phyloP scores from a whole-genome alignment of 2,113 vertebrate species.

The Australoheros scitulus region DNA sequence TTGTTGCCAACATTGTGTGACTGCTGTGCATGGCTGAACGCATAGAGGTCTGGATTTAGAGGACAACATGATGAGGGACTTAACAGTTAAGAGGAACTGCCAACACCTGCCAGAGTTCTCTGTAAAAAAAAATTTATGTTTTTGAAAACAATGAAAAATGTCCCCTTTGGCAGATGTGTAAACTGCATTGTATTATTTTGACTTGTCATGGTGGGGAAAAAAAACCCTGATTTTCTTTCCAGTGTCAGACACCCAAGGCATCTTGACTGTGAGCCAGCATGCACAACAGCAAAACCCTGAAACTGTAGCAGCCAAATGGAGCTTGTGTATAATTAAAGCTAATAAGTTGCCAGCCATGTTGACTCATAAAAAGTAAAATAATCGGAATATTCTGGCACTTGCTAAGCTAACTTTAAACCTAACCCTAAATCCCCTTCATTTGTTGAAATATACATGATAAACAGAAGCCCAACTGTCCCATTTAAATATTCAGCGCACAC shows the following conservation, averaged over 20 bases:
- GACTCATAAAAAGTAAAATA: neutral
- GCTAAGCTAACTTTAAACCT: neutral
- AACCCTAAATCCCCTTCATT: neutral
- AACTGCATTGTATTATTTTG: neutral
- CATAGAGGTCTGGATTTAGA: neutral
- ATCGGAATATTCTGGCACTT: neutral
- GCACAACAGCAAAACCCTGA: neutral
- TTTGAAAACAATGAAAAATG: neutral
- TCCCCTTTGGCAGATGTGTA: neutral
- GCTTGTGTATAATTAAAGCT: neutral
- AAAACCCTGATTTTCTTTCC: neutral
- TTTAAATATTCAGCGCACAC: neutral
- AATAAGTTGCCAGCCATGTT: neutral
- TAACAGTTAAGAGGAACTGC: neutral
- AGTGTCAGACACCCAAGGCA: neutral
- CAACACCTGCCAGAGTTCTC: neutral
- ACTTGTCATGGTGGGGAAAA: neutral
- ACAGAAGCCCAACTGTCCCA: rapidly evolving
- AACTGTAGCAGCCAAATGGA: neutral
- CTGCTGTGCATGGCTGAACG: neutral
- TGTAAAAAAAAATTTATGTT: neutral
- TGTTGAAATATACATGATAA: neutral
- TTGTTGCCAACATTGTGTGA: neutral
- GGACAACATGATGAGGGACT: neutral
- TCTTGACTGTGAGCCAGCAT: neutral